phyloP scores from a whole-genome alignment of 1,140 invertebrate species.

The Drosophila sp. region DNA sequence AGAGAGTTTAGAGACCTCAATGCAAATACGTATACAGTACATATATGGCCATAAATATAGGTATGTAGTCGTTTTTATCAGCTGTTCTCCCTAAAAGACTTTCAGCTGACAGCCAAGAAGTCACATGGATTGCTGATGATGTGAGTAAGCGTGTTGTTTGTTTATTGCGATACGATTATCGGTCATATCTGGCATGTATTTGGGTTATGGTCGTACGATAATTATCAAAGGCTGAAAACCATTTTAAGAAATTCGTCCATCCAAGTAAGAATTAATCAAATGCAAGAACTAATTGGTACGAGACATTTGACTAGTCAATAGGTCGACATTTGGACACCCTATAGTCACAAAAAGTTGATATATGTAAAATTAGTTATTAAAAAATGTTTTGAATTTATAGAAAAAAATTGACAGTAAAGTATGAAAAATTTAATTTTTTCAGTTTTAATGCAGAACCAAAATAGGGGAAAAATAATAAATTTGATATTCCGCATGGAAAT shows the following conservation, averaged over 20 bases:
- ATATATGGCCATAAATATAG: slow-evolving; percentile 13
- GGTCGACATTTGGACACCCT: too few species aligned
- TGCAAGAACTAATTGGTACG: too few species aligned
- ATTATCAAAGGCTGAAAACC: slow-evolving; percentile 15
- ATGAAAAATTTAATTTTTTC: too few species aligned
- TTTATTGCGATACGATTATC: slow-evolving; percentile 44
- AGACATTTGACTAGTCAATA: too few species aligned
- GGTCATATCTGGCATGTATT: slow-evolving; percentile 50
- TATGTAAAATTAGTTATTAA: too few species aligned
- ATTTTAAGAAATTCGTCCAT: slow-evolving; percentile 12
- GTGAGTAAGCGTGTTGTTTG: background rate
- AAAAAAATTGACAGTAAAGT: too few species aligned
- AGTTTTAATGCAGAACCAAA: too few species aligned
- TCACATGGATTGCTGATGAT: slow-evolving; percentile 59
- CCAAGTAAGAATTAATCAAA: too few species aligned
- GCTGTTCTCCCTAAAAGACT: slow-evolving; percentile 39
- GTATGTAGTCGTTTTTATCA: slow-evolving; percentile 52
- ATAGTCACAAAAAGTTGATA: too few species aligned
- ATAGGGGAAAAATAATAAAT: too few species aligned
- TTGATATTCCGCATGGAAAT: too few species aligned
- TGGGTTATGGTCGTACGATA: slow-evolving; percentile 37
- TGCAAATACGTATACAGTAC: slow-evolving; percentile 1
- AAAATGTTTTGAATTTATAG: too few species aligned
- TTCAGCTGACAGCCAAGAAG: slow-evolving; percentile 37
- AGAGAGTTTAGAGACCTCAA: slow-evolving; percentile 38